Conservation (phyloP, 1,140 invertebrate genomes). For the Brachionus rotundiformis region DNA sequence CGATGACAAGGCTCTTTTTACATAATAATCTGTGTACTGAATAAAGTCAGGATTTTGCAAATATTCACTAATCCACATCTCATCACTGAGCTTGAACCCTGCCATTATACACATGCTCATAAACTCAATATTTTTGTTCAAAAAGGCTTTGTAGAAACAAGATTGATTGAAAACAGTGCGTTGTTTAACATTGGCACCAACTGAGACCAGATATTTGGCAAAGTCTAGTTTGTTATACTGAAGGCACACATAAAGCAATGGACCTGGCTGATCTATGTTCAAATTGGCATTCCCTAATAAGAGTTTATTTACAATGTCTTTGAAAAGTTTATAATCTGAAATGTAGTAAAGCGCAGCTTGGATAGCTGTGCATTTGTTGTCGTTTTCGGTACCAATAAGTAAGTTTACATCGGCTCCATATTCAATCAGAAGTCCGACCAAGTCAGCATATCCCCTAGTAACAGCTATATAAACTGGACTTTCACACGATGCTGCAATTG, state of each 20-base stretch:
- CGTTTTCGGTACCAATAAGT: constrained; percentile 23
- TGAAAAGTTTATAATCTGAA: constrained; percentile 47
- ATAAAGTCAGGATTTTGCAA: constrained; percentile 51
- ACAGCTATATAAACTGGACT: constrained; percentile 84
- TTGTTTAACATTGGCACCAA: constrained; percentile 29
- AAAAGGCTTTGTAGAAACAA: constrained; percentile 51
- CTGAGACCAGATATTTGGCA: constrained; percentile 28
- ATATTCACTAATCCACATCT: constrained; percentile 41
- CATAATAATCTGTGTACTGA: constrained; percentile 47
- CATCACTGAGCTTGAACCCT: constrained; percentile 19
- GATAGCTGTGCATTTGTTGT: constrained; percentile 46
- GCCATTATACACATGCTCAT: constrained; percentile 49
- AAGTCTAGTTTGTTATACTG: constrained; percentile 47
- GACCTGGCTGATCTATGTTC: constrained; percentile 29
- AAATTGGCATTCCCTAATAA: constrained; percentile 47
- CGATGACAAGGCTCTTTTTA: neutral
- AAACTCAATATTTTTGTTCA: constrained; percentile 50
- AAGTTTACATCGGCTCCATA: constrained; percentile 75
- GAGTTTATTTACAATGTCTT: constrained; percentile 48
- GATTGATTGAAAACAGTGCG: constrained; percentile 49
- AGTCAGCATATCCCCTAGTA: constrained; percentile 77
- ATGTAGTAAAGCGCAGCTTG: constrained; percentile 48
- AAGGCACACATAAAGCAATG: constrained; percentile 30
- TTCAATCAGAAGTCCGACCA: constrained; percentile 76
- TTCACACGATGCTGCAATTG: constrained; percentile 49